Base-by-base conservation (phyloP, 2,113 vertebrate genomes). In the Trichechus manatus region DNA sequence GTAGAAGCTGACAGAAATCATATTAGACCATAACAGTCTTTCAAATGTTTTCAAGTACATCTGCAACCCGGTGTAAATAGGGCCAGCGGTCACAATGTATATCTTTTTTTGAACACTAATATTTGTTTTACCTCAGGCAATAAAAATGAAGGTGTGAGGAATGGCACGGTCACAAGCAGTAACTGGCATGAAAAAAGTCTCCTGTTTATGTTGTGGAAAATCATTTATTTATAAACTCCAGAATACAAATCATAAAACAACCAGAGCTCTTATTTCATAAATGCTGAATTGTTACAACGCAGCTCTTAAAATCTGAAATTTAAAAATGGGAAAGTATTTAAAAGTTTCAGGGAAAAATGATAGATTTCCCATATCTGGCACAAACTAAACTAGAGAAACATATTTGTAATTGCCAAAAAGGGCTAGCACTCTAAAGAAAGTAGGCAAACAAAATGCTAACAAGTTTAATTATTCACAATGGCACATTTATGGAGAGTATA, bases 391-490 rank as follows among this genome's bases (percentile, higher is more conserved):
- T 17, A 72, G 50, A 87, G 74, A 92, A 93, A 81, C 42, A 86
- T 82, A 85, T 83, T 23, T 95, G 66, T 39, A 89, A 79, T 72
- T 89, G 88, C 92, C 95, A 95, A 77, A 86, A 92, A 36, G 63
- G 87, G n/a, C 68, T 50, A 93, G 78, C 23, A 53, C 44, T 82
- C 82, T 93, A 64, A 95, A 95, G 90, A 89, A 66, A 91, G 90
- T 91, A 97, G 96, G 93, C 96, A 97, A 96, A 97, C 94, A 97
- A 96, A 97, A 96, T 77, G 88, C 96, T 98, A 97, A 97, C 90
- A 93, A 97, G 92, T 97, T 95, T 90, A 95, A 95, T 97, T 91
- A 98, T 89, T 98, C 94, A 96, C 96, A 96, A 95, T 95, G 92
- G 96, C 97, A 97, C 95, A 95, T 98, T 97, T 97, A 94, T 95